Evolutionary conservation across 1,140 invertebrate genomes (phyloP).

Genomic region (Diploscapter pachys): DNA sequence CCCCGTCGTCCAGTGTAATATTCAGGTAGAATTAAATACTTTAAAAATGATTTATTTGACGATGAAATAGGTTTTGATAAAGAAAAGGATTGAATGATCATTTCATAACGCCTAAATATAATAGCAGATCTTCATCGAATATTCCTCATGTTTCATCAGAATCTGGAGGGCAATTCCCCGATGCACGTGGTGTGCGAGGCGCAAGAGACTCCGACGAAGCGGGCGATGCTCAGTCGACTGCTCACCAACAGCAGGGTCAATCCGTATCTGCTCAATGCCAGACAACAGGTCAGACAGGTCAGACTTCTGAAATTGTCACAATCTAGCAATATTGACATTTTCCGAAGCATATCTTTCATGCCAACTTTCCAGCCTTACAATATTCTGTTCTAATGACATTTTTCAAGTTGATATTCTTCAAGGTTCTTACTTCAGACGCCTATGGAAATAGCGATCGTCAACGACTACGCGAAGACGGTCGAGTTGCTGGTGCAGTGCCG

Average conservation of each 20-base stretch:
- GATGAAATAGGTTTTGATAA: not conserved
- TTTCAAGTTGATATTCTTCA: no score
- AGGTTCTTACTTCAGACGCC: no score
- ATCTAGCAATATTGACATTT: no score
- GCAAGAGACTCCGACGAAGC: not conserved
- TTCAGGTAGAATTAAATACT: not conserved
- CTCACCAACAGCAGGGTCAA: constrained; percentile 19
- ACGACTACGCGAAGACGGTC: no score
- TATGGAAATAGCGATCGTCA: no score
- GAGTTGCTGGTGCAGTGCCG: no score
- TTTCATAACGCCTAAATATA: no score
- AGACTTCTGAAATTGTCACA: no score
- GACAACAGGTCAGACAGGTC: not conserved
- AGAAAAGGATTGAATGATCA: not conserved
- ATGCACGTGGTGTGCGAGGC: constrained; percentile 12
- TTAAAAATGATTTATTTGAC: no score
- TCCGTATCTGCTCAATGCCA: constrained; percentile 6
- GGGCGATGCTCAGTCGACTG: constrained; percentile 19
- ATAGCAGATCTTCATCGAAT: not conserved
- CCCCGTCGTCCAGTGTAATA: constrained; percentile 5
- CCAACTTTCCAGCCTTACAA: no score
- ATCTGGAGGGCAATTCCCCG: not conserved
- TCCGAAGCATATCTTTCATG: no score
- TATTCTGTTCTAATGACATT: no score
- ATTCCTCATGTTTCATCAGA: constrained; percentile 10